Percentiles rank a stretch among this genome's conserved stretches.
These are phyloP conservation scores for Caenorhabditis virilis DNA, from an alignment of 2,888 invertebrate genomes.

Conservation along the genomic window DNA sequence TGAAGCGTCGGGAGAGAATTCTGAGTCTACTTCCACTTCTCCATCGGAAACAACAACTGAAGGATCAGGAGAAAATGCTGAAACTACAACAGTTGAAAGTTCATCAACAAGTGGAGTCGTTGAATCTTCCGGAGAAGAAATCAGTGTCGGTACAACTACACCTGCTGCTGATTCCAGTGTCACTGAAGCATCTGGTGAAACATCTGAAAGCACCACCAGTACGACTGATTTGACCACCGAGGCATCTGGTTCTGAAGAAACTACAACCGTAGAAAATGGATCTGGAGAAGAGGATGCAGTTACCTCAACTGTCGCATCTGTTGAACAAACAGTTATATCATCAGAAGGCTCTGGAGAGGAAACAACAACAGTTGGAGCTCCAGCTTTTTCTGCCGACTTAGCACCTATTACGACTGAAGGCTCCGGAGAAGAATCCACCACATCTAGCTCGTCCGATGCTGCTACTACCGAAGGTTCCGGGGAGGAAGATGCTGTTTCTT, in stretches of 20 bases:
- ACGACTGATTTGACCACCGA: slow-evolving; percentile 3
- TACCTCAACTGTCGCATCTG: not conserved
- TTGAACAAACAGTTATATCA: slow-evolving; percentile 10
- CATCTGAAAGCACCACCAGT: not conserved
- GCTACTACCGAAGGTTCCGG: slow-evolving; percentile 32
- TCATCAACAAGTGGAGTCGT: slow-evolving; percentile 9
- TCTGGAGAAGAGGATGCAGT: not conserved
- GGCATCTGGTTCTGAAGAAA: not conserved
- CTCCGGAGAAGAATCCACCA: slow-evolving; percentile 12
- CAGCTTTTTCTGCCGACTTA: slow-evolving; percentile 1
- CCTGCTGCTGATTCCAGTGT: slow-evolving; percentile 1
- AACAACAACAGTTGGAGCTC: not conserved
- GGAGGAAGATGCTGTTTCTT: slow-evolving; percentile 9
- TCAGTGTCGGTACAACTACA: not conserved
- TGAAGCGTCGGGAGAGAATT: slow-evolving; percentile 10
- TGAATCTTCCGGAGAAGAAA: slow-evolving; percentile 5
- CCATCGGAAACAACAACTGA: slow-evolving; percentile 1
- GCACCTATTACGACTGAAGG: slow-evolving; percentile 9
- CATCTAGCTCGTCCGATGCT: slow-evolving; percentile 6
- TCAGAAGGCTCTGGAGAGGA: not conserved
- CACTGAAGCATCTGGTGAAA: slow-evolving; percentile 1
- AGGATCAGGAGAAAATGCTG: not conserved
- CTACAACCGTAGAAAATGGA: not conserved
- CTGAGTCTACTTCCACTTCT: slow-evolving; percentile 11
- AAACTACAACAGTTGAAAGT: slow-evolving; percentile 3